Percentiles rank a stretch among this genome's conserved stretches.
Conservation (phyloP, 2,797 vertebrate genomes). For the Anisognathus igniventris region DNA sequence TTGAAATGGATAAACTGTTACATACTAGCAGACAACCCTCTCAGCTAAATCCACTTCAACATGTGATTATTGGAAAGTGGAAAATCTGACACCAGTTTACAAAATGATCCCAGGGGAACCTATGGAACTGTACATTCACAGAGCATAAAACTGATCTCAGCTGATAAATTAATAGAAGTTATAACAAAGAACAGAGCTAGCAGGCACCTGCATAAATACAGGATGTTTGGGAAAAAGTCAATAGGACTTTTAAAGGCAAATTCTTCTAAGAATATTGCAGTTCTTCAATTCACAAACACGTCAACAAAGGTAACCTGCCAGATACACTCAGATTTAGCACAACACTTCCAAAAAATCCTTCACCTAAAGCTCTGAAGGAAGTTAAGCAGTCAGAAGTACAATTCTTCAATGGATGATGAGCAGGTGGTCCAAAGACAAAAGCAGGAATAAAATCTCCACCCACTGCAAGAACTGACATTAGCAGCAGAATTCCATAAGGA, state of each 20-base stretch:
- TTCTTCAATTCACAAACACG: not conserved
- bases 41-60: not conserved
- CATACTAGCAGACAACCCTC: not conserved
- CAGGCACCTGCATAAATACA: conserved; percentile 11
- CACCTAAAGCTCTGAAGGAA: not conserved
- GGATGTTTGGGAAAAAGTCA: not conserved
- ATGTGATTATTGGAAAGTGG: not conserved
- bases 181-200: conserved; percentile 1
- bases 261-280: not conserved
- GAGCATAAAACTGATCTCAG: not conserved
- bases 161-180: not conserved
- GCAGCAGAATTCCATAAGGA: not conserved
- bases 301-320: not conserved
- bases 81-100: conserved; percentile 17
- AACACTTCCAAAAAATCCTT: not conserved
- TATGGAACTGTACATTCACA: not conserved
- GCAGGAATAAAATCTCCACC: not conserved
- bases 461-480: not conserved
- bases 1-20: not conserved
- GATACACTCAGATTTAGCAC: not conserved
- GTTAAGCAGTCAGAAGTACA: not conserved
- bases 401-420: not conserved
- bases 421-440: not conserved
- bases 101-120: not conserved
- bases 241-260: not conserved